Base-by-base conservation (phyloP, 2,113 vertebrate species). In the Lanius collurio region DNA sequence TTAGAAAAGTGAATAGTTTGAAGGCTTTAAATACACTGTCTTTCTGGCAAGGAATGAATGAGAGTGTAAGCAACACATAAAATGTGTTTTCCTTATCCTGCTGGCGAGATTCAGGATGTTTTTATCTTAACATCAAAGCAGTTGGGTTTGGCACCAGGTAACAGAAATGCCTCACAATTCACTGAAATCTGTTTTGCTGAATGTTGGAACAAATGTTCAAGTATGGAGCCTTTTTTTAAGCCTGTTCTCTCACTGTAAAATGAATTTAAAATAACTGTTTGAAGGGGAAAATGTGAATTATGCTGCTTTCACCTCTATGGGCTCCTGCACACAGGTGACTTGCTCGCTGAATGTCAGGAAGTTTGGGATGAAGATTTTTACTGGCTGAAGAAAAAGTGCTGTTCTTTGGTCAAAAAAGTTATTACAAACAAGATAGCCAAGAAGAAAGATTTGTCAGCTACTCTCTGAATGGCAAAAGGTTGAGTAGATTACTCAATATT, bases 401-500 rank as follows among this genome's bases (percentile, higher is more conserved):
- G 71, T 41, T 86, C 76, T 81, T 80, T 77, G 90, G 30, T 86
- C 59, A 67, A 55, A 28, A 71, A 94, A 93, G 89, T 90, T 96
- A 77, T 65, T 94, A 93, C 52, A 93, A 94, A 93, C 76, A 92
- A 83, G 86, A 67, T 70, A 93, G 80, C 47, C 53, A 49, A 83
- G 91, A 71, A 83, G 74, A 88, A 77, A 85, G 67, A 93, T 85
- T 84, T 89, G 85, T 93, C 93, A 93, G 84, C 87, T 95, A 77
- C 74, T 46, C 59, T 91, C 23, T 93, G 94, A 79, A 79, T 77
- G 89, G 89, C 94, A 83, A 76, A 82, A 95, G 87, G 84, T 87
- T 91, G 89, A 96, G 70, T 67, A 50, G 89, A 90, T 95, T 73
- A 94, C 91, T 91, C 91, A 87, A 78, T 90, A 78, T 90, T 95